These are phyloP conservation scores for Yponomeuta malinellus DNA, from an alignment of 2,888 invertebrate species.

Conservation along the genomic window DNA sequence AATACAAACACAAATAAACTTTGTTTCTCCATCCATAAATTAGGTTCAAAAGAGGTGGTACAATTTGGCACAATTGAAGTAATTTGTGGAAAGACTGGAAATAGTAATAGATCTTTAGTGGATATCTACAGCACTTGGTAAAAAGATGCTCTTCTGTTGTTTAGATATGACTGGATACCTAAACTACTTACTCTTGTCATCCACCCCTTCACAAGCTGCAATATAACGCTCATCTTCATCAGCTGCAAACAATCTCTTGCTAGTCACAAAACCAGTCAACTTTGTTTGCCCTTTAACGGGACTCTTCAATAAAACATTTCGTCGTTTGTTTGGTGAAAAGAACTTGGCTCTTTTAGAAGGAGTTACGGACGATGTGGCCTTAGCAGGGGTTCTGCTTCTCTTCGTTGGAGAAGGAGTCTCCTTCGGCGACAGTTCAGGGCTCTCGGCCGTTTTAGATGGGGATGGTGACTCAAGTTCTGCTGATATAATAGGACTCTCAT, in stretches of 20 bases:
- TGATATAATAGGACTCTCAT: neutral
- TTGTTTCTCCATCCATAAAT: too few relatives aligned
- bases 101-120: too few relatives aligned
- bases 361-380: neutral
- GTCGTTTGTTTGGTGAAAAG: conserved; percentile 21
- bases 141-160: too few relatives aligned
- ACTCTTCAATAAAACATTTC: conserved; percentile 32
- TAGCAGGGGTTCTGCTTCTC: neutral
- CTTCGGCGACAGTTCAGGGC: neutral
- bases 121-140: too few relatives aligned
- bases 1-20: too few relatives aligned
- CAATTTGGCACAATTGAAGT: too few relatives aligned
- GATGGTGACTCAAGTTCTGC: neutral
- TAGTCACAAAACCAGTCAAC: conserved; percentile 29
- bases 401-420: neutral
- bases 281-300: conserved; percentile 39
- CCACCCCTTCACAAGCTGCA: conserved; percentile 33
- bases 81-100: too few relatives aligned
- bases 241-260: conserved; percentile 17
- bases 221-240: conserved; percentile 25
- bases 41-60: too few relatives aligned
- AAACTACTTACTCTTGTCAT: conserved; percentile 56
- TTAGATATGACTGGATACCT: too few relatives aligned
- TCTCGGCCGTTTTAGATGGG: neutral
- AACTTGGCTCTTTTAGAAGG: conserved; percentile 15